Evolutionary conservation across 1,140 invertebrate genomes (phyloP).

Genomic region (Zelostemma sp.): DNA sequence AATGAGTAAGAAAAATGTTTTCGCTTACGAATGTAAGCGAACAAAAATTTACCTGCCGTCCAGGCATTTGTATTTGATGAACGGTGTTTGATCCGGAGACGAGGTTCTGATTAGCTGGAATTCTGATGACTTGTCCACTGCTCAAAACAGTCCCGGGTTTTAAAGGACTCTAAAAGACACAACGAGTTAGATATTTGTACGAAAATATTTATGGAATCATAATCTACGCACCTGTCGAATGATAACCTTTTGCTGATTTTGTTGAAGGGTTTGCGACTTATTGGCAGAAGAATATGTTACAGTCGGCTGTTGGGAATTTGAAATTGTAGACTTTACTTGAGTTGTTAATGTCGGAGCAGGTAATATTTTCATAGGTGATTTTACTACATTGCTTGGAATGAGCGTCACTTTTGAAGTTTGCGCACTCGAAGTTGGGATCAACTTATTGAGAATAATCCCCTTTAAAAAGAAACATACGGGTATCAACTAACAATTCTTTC

Average conservation of each 20-base stretch:
- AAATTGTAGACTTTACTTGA: conserved; percentile 61
- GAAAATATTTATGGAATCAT: conserved; percentile 44
- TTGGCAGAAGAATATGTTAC: conserved; percentile 54
- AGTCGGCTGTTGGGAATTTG: conserved; percentile 53
- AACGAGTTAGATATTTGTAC: conserved; percentile 49
- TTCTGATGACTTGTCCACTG: conserved; percentile 75
- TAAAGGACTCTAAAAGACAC: conserved; percentile 57
- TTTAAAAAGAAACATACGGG: conserved; percentile 49
- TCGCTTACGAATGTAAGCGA: no score
- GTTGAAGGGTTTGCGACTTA: conserved; percentile 66
- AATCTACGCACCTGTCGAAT: conserved; percentile 72
- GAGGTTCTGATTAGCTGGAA: conserved; percentile 71
- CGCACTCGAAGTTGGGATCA: conserved; percentile 62
- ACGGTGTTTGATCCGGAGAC: conserved; percentile 70
- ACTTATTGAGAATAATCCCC: conserved; percentile 70
- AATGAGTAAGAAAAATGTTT: no score
- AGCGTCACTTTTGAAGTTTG: conserved; percentile 64
- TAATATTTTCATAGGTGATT: conserved; percentile 78
- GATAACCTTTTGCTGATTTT: conserved; percentile 73
- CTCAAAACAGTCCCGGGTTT: conserved; percentile 64
- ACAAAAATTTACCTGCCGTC: conserved; percentile 72
- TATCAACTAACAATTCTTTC: conserved; percentile 17
- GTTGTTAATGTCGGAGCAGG: conserved; percentile 73
- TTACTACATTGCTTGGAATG: conserved; percentile 66
- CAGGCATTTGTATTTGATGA: conserved; percentile 80